These are phyloP conservation scores for Acleris laterana DNA, from an alignment of 2,888 invertebrate genomes.

Conservation along the genomic window DNA sequence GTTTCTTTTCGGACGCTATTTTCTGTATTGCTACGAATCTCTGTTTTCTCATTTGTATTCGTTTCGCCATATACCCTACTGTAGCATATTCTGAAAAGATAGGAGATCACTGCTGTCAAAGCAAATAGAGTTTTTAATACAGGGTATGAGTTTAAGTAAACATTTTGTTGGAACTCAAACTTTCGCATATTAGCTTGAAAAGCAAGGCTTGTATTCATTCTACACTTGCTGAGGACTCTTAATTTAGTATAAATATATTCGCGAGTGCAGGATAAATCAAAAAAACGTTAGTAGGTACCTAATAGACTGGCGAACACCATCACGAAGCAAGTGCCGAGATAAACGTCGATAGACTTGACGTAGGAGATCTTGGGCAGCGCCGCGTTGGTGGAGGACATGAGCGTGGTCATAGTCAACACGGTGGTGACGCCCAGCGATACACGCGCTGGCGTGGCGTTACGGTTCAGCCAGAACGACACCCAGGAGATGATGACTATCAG, in stretches of 20 bases:
- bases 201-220: conserved; percentile 15
- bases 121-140: conserved; percentile 8
- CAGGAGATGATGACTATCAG: conserved; percentile 98
- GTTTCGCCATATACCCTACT: conserved; percentile 98
- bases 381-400: conserved; percentile 98
- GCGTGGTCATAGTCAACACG: conserved; percentile 98
- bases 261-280: conserved; percentile 49
- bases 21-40: conserved; percentile 95
- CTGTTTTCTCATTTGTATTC: conserved; percentile 98
- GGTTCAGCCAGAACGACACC: conserved; percentile 98
- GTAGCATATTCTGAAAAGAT: conserved; percentile 95
- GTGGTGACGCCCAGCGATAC: conserved; percentile 97
- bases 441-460: conserved; percentile 97
- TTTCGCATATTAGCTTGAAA: conserved; percentile 16
- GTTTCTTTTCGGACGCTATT: conserved; percentile 95
- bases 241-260: conserved; percentile 35
- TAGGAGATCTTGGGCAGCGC: conserved; percentile 99
- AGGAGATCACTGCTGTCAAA: conserved; percentile 47
- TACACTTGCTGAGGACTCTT: neutral
- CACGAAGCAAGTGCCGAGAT: conserved; percentile 98
- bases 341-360: conserved; percentile 98
- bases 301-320: conserved; percentile 99
- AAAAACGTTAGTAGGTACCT: conserved; percentile 84
- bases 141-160: neutral
- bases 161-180: neutral